Evolutionary conservation across 2,113 vertebrate genomes (phyloP), one percentile per base, ranked within the genome.

Genomic region (Dermatemys mawii): DNA sequence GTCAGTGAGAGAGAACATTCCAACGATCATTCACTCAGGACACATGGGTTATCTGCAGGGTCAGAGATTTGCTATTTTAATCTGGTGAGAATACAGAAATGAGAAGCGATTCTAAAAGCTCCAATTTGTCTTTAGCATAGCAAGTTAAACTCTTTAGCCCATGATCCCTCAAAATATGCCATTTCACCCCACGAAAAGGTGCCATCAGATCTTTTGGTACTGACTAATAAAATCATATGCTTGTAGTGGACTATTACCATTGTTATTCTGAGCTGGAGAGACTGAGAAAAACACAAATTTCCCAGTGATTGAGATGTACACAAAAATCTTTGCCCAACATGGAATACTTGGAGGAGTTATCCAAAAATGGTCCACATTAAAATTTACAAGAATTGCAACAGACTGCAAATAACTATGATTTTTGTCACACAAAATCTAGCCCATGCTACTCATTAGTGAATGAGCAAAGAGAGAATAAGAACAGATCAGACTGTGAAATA

Each of bases 341-440:
- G 7, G 27, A 81, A 38, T 2, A 6, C 41, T 38, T 44, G 38
- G 41, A 44, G n/a, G 38, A 44, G 41, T 44, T 44, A 44, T 73
- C 38, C 38, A 76, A 86, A 93, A 86, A 84, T 60, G 88, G 44
- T 92, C 1, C 1, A 41, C 79, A 53, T 63, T 38, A 88, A 67
- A 50, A 63, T 6, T 75, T 44, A 27, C 22, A 55, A 9, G 1
- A 32, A 70, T 41, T 53, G 46, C 60, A 12, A 0, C 0, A 0
- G 22, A 10, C 78, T 50, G 84, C 84, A 81, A 83, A 54, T 79
- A 53, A 24, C 67, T 4, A 6, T 1, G 4, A 70, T 76, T 93
- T 79, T 81, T 73, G 0, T 1, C 22, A 1, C 1, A 46, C 22
- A 87, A 49, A 49, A 60, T 22, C 89, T 73, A 32, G 19, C 94